Conservation (phyloP, 1,140 invertebrate species). For the Tetragonula clypearis region DNA sequence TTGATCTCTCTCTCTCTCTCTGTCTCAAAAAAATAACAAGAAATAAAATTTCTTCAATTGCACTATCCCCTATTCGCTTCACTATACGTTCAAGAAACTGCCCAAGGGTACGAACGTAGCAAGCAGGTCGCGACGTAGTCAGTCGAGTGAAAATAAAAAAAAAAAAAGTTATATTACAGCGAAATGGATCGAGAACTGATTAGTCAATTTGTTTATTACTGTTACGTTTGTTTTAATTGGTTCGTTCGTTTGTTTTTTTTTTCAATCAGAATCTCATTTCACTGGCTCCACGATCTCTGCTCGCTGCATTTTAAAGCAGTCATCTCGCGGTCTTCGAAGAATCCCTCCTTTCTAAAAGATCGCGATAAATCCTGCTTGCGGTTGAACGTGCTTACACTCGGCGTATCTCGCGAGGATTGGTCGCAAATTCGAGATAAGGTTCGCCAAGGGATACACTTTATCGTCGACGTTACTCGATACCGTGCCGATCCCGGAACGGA, state of each 20-base stretch:
- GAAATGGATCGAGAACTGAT: too few relatives aligned
- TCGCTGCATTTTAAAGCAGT: not conserved
- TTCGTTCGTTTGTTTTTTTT: too few relatives aligned
- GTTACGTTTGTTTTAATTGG: too few relatives aligned
- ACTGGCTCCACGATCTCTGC: too few relatives aligned
- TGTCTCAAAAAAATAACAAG: not conserved
- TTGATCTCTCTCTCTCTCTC: too few relatives aligned
- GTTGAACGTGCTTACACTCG: not conserved
- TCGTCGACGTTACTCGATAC: slow-evolving; percentile 22
- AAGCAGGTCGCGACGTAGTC: too few relatives aligned
- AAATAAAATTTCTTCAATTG: not conserved
- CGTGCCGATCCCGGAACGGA: slow-evolving; percentile 34
- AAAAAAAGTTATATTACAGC: too few relatives aligned
- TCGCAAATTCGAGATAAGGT: slow-evolving; percentile 1
- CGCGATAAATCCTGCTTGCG: not conserved
- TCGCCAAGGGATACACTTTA: slow-evolving; percentile 6
- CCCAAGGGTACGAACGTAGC: too few relatives aligned
- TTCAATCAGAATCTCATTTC: too few relatives aligned
- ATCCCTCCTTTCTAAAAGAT: not conserved
- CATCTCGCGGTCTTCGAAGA: not conserved
- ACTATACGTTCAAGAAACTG: not conserved
- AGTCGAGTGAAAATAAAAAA: too few relatives aligned
- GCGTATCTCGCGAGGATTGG: not conserved
- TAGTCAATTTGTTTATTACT: too few relatives aligned
- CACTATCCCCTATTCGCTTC: not conserved